These are phyloP conservation scores for Pseudoatta argentina DNA, from an alignment of 1,140 invertebrate genomes.

Conservation along the genomic window DNA sequence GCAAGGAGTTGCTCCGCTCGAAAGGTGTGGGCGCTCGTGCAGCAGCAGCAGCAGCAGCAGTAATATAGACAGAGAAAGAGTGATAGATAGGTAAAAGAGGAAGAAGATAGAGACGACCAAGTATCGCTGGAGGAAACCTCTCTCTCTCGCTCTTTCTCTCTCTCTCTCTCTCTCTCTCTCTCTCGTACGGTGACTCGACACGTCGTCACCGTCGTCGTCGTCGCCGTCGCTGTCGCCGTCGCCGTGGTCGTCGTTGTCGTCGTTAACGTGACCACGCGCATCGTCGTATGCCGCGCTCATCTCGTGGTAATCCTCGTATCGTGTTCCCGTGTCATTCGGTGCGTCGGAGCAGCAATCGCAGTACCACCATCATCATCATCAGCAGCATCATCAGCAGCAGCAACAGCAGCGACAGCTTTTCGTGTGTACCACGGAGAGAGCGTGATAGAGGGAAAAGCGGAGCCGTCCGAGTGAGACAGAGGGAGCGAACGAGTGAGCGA, in stretches of 20 bases:
- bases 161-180: conserved; percentile 11
- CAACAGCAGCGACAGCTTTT: conserved; percentile 31
- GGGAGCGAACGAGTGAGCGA: conserved; percentile 33
- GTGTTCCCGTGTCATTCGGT: conserved; percentile 35
- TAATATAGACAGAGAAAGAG: conserved; percentile 6
- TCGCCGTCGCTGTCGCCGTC: neutral
- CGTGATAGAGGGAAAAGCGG: neutral
- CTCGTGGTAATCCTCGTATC: conserved; percentile 31
- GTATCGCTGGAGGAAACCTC: conserved; percentile 11
- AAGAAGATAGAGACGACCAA: conserved; percentile 51
- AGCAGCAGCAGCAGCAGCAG: conserved; percentile 56
- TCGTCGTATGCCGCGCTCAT: conserved; percentile 66
- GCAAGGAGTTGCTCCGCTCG: conserved; percentile 72
- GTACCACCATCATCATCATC: neutral
- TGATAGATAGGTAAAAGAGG: neutral
- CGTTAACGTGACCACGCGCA: conserved; percentile 54
- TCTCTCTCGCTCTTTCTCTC: neutral
- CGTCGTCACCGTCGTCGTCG: conserved; percentile 58
- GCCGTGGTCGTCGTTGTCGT: conserved; percentile 1
- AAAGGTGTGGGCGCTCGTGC: conserved; percentile 74
- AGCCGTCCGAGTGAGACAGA: conserved; percentile 12
- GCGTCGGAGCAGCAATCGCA: conserved; percentile 16
- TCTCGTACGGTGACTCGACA: conserved; percentile 31
- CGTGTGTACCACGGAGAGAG: conserved; percentile 45
- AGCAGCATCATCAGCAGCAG: neutral